phyloP scores from a whole-genome alignment of 2,113 vertebrate genomes.

The Entomyzon cyanotis region DNA sequence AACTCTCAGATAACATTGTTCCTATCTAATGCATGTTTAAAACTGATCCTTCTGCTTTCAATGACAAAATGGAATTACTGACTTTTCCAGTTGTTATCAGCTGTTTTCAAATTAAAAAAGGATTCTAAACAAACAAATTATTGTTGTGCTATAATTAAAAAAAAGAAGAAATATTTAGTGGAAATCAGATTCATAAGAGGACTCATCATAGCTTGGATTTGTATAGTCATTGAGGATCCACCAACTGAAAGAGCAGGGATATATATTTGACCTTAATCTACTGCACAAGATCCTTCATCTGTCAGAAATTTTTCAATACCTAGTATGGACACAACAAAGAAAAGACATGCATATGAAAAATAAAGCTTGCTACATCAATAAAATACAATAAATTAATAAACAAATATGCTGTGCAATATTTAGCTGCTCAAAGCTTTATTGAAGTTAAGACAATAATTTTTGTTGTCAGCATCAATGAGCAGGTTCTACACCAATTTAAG shows the following conservation, averaged over 20 bases:
- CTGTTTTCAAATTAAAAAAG: not conserved
- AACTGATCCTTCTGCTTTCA: not conserved
- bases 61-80: not conserved
- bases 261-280: not conserved
- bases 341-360: not conserved
- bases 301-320: not conserved
- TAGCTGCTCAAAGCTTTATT: not conserved
- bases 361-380: not conserved
- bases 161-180: not conserved
- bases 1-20: not conserved
- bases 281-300: not conserved
- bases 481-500: not conserved
- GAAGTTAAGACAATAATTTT: not conserved
- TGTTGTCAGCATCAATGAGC: not conserved
- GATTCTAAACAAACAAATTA: not conserved
- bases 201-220: not conserved
- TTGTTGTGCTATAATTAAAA: not conserved
- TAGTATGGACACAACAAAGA: not conserved
- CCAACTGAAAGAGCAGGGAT: not conserved
- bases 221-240: not conserved
- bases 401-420: not conserved
- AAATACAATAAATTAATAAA: not conserved
- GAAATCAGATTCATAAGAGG: not conserved
- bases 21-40: not conserved
- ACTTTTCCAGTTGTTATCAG: not conserved